These are phyloP conservation scores for Plecturocebus donacophilus DNA, from an alignment of 2,113 vertebrate genomes.

Conservation along the genomic window DNA sequence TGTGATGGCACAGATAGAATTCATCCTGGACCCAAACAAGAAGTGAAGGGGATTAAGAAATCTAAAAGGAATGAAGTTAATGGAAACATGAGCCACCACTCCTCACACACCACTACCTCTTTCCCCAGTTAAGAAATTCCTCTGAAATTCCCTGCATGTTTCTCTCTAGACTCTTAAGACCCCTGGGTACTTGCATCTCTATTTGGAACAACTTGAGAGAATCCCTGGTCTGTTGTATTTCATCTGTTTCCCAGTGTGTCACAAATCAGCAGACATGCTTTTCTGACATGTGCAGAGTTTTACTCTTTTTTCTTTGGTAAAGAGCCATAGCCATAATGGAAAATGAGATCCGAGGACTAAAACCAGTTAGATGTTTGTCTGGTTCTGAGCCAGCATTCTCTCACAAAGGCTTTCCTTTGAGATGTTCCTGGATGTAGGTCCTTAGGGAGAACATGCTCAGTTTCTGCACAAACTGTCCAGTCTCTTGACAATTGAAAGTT, in stretches of 20 bases:
- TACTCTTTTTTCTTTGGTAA: not conserved
- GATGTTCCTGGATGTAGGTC: not conserved
- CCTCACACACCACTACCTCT: accelerated
- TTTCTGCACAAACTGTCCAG: not conserved
- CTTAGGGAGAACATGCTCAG: not conserved
- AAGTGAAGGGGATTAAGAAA: not conserved
- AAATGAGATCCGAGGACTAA: not conserved
- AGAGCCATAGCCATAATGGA: not conserved
- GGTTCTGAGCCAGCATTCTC: not conserved
- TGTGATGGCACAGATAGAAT: not conserved
- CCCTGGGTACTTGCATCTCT: not conserved
- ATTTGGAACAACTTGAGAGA: not conserved
- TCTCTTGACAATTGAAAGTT: not conserved
- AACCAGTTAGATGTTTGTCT: not conserved
- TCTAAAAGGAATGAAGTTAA: not conserved
- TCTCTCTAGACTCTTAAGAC: not conserved
- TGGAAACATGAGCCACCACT: not conserved
- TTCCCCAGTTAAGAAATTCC: not conserved
- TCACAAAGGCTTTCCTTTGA: not conserved
- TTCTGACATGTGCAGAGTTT: not conserved
- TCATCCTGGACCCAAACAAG: not conserved
- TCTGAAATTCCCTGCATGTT: not conserved
- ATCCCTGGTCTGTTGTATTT: not conserved
- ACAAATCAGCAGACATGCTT: not conserved
- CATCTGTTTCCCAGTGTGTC: not conserved